These are phyloP conservation scores for Microctonus hyperodae DNA, from an alignment of 2,888 invertebrate species.

Conservation along the genomic window DNA sequence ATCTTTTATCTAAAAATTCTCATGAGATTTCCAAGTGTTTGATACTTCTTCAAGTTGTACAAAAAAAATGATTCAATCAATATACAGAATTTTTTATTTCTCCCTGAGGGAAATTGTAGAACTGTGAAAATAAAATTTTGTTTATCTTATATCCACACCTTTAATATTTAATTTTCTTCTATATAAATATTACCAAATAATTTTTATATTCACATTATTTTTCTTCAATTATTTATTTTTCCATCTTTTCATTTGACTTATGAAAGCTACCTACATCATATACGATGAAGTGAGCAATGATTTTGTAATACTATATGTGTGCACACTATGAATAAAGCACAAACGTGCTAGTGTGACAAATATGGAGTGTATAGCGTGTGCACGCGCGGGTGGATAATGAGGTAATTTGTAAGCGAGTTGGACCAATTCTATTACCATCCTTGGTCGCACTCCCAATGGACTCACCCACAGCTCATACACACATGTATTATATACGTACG, in stretches of 20 bases:
- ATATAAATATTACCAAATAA: neutral
- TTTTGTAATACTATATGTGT: neutral
- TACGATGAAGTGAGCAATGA: conserved; percentile 7
- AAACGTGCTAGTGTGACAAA: conserved; percentile 13
- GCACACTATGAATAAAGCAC: neutral
- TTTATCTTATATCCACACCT: neutral
- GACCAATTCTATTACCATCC: conserved; percentile 16
- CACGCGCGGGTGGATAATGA: conserved; percentile 30
- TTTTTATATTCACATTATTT: neutral
- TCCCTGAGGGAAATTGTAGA: neutral
- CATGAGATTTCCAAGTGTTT: neutral
- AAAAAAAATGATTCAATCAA: conserved; percentile 1
- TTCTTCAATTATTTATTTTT: neutral
- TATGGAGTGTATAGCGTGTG: conserved; percentile 21
- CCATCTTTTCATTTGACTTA: neutral
- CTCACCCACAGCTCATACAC: conserved; percentile 14
- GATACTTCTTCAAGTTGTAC: neutral
- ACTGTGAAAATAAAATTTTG: neutral
- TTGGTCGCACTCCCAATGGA: conserved; percentile 15
- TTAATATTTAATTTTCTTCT: neutral
- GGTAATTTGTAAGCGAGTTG: conserved; percentile 39
- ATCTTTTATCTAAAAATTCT: neutral
- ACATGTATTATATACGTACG: conserved; percentile 1
- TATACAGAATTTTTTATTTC: neutral
- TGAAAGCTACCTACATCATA: too few relatives aligned